Evolutionary conservation across 2,113 vertebrate species (phyloP), one percentile per base, ranked within the genome.

Genomic region (Nothocercus julius): DNA sequence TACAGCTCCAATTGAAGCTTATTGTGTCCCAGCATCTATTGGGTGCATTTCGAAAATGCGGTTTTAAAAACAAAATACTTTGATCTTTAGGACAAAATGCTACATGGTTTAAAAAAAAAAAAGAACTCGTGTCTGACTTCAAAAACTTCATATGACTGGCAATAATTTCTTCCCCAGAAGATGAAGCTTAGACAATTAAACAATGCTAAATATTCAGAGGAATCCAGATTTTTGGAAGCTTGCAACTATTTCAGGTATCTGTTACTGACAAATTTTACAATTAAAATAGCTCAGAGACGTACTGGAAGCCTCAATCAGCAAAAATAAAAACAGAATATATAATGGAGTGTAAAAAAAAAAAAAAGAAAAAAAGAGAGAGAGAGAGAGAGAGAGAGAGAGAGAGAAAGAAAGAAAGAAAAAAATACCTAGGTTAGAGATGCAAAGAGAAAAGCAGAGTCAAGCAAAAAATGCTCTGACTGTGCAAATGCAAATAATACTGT

Each of bases 61-160:
- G 25, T 22, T 54, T 2, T 7, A 11, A 42, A 58, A 10, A 15
- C 68, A 81, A 3, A 2, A 3, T 9, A 58, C 58, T 93, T 72
- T 10, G 80, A 56, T 45, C 67, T 34, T 62, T 25, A n/a, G 53
- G 24, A 42, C 15, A 64, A 56, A 78, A 69, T 4, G 10, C 19
- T 28, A 13, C 8, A 67, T 4, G 14, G 44, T 28, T 63, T 36
- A 7, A 36, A 67, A 47, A 56, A 5, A 4, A 70, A 5, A 15
- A 17, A 70, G n/a, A 69, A 44, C 34, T 63, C 64, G 34, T 67
- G 21, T 7, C 32, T n/a, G 51, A 51, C 9, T 22, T 64, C 6
- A 17, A 30, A 18, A 42, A 67, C 45, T 10, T 1, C 12, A 24
- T 2, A 1, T 20, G 9, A 4, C n/a, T 28, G 34, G 17, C 38